Evolutionary conservation across 2,797 vertebrate genomes (phyloP), one percentile per base, ranked within the genome.

Genomic region (Acanthurus tractus): DNA sequence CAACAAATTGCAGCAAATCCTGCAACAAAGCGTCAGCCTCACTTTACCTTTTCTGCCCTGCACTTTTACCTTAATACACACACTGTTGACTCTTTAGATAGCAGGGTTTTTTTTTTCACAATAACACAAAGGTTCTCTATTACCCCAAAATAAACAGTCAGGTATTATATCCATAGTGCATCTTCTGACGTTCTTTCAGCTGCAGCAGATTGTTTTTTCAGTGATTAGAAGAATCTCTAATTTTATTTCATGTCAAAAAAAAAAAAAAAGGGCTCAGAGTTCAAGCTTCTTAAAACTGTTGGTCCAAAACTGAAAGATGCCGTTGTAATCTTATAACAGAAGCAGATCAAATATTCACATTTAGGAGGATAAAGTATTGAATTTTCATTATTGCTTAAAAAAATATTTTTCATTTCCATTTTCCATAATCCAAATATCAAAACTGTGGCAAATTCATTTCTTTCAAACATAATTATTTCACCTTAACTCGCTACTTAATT

Each of bases 1-100:
- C 55, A 64, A 54, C 36, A 69, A 79, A 77, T 78, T 59, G 55
- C 40, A 74, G 58, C 78, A 50, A 69, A 70, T 76, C 58, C 44
- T 63, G 34, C 36, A 49, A 25, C 56, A 38, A 59, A 13, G 14
- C 52, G 62, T 66, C 11, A 3, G 70, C 29, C 29, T 64, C 36
- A 45, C 6, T 36, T 53, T 70, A 46, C 45, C 34, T 63, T 42
- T 46, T 34, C 55, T 40, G 29, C 25, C 25, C n/a, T 14, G 3
- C 10, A 42, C 50, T 61, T 34, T 67, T 53, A 61, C 50, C 56
- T 12, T 38, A 6, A 42, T 2, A n/a, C 44, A 34, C 22, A 34
- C 54, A 38, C n/a, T 17, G 38, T 22, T 6, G 55, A 38, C 10
- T 22, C 1, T 45, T 52, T 55, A 34, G 29, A 6, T n/a, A 42